These are phyloP conservation scores for Marmota monax DNA, from an alignment of 2,113 vertebrate species.

Conservation along the genomic window DNA sequence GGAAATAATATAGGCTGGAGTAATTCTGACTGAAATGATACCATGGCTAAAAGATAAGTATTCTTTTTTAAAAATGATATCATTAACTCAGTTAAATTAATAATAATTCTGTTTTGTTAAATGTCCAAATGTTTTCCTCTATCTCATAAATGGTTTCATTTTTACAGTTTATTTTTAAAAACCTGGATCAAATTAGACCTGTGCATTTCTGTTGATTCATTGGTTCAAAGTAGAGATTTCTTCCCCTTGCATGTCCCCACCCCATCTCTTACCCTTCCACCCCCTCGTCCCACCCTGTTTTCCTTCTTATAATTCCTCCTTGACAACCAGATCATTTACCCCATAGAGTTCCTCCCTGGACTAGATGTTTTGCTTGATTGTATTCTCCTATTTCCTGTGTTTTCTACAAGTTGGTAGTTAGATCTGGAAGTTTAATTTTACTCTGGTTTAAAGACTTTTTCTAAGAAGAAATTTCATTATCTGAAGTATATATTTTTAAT, in stretches of 20 bases:
- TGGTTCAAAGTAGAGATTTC: neutral
- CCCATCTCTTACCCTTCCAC: too few relatives aligned
- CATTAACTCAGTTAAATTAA: neutral
- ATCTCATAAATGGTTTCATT: neutral
- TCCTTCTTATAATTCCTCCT: neutral
- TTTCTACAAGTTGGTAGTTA: neutral
- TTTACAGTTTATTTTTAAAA: neutral
- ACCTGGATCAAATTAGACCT: neutral
- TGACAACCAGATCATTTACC: neutral
- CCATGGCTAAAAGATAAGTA: neutral
- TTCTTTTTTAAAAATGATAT: neutral
- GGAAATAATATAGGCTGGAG: neutral
- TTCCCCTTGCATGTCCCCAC: too few relatives aligned
- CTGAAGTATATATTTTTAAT: neutral
- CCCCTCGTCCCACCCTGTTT: too few relatives aligned
- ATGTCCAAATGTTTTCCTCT: neutral
- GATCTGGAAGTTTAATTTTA: constrained; percentile 17
- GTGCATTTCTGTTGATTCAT: neutral
- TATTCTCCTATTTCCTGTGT: neutral
- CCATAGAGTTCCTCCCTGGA: neutral
- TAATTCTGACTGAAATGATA: neutral
- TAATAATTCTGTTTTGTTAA: neutral
- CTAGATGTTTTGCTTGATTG: neutral
- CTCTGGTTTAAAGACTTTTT: neutral
- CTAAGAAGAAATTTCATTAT: neutral